phyloP scores from a whole-genome alignment of 2,888 invertebrate genomes.

The Drosophila mimetica region DNA sequence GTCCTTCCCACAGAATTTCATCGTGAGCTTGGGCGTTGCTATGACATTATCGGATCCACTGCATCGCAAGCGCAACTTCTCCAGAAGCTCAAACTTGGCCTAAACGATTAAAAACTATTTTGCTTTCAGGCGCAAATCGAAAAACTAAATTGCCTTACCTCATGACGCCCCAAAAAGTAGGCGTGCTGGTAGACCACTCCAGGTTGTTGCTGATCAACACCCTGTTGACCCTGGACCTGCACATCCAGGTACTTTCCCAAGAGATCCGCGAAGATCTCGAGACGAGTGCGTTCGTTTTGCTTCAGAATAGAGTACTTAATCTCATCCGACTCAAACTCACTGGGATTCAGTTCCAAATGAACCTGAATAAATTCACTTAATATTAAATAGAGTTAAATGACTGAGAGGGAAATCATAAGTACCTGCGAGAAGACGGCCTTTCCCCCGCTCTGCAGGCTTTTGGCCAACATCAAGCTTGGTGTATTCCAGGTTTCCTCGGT shows the following conservation, averaged over 20 bases:
- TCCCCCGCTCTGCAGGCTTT: constrained; percentile 88
- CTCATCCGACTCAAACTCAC: constrained; percentile 87
- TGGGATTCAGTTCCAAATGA: constrained; percentile 92
- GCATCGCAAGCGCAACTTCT: constrained; percentile 85
- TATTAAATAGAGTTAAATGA: background rate
- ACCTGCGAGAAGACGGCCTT: constrained; percentile 93
- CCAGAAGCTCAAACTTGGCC: constrained; percentile 90
- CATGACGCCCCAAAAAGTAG: constrained; percentile 91
- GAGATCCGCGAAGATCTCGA: constrained; percentile 92
- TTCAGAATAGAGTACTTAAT: constrained; percentile 86
- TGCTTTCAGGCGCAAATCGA: background rate
- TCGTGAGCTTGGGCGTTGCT: constrained; percentile 86
- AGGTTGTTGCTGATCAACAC: background rate
- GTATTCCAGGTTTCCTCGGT: constrained; percentile 95
- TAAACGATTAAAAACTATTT: constrained; percentile 77
- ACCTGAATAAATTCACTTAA: constrained; percentile 85
- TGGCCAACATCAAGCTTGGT: constrained; percentile 91
- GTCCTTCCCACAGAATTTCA: constrained; percentile 90
- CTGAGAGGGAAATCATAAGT: constrained; percentile 10
- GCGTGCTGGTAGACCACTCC: constrained; percentile 86
- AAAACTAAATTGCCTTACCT: constrained; percentile 85
- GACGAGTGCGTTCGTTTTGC: constrained; percentile 88
- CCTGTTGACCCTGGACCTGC: constrained; percentile 47
- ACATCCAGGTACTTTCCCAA: constrained; percentile 88
- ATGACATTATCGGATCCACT: constrained; percentile 85